phyloP scores from a whole-genome alignment of 2,113 vertebrate genomes.

The Pterocles orientalis region DNA sequence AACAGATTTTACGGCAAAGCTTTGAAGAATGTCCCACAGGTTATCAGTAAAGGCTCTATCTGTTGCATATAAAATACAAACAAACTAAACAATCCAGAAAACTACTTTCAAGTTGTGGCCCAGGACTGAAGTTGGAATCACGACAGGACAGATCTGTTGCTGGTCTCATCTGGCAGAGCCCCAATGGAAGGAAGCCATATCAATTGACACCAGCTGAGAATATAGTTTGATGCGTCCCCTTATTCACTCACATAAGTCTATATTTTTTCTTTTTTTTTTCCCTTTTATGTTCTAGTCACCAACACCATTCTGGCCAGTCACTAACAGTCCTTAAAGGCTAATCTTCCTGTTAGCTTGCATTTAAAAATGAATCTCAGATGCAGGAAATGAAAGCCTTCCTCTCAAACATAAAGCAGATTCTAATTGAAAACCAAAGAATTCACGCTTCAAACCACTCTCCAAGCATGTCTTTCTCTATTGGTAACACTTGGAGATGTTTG shows the following conservation, averaged over 20 bases:
- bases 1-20: slow-evolving; percentile 55
- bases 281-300: slow-evolving; percentile 32
- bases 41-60: slow-evolving; percentile 53
- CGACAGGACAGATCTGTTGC: neutral
- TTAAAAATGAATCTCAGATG: slow-evolving; percentile 62
- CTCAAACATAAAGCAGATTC: slow-evolving; percentile 44
- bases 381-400: slow-evolving; percentile 64
- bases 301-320: slow-evolving; percentile 24
- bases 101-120: slow-evolving; percentile 47
- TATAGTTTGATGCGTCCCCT: neutral
- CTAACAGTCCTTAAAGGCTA: slow-evolving; percentile 50
- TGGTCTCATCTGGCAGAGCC: neutral
- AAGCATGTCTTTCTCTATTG: slow-evolving; percentile 30
- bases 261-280: neutral
- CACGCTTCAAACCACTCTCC: neutral
- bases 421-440: slow-evolving; percentile 7
- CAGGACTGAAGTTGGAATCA: slow-evolving; percentile 3
- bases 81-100: slow-evolving; percentile 53
- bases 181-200: slow-evolving; percentile 1
- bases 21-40: slow-evolving; percentile 58
- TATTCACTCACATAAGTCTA: neutral
- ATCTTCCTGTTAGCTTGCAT: slow-evolving; percentile 50
- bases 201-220: slow-evolving; percentile 46
- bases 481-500: slow-evolving; percentile 59
- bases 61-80: slow-evolving; percentile 27